Base-by-base conservation (phyloP, 2,113 vertebrate genomes). In the Menura novaehollandiae region DNA sequence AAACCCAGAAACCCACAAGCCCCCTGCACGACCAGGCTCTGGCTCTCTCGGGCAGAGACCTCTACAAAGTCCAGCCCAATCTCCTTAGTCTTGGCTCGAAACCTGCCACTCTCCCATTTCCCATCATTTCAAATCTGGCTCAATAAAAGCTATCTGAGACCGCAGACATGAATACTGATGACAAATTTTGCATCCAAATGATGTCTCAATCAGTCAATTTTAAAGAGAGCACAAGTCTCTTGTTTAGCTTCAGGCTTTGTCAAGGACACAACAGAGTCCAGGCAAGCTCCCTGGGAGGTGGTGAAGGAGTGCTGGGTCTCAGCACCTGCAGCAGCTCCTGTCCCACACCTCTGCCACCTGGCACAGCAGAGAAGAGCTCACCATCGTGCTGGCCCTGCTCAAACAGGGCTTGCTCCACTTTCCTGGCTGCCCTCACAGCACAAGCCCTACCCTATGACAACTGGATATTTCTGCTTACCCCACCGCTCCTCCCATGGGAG, bases 131-230 rank as follows among this genome's bases (percentile, higher is more conserved):
- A 49, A 71, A 77, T 33, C 78, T 89, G 74, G 81, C 89, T 94
- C 82, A 13, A 53, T 76, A 93, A 89, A 94, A 95, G 64, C 81
- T 56, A 75, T 77, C 73, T 33, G 88, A 94, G 77, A 80, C 81
- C 52, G 51, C 89, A 60, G 81, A 88, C 76, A 79, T 47, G 85
- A 95, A 96, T 82, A 79, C 85, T 22, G 64, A 92, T 92, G 80
- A 63, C 87, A 89, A 87, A 64, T 74, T 95, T 85, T 89, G 91
- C 94, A 95, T 87, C 80, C 94, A 71, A 94, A 95, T 56, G 81
- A 85, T 8, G 43, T 32, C 89, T 88, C 76, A 82, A 79, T 94
- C 77, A 62, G 85, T 53, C 77, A 66, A 0, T 80, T 95, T 88
- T 63, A 33, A 89, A 56, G 67, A 79, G 43, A 79, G 13, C 43